Base-by-base conservation (phyloP, 2,113 vertebrate species). In the Shinisaurus crocodilurus region DNA sequence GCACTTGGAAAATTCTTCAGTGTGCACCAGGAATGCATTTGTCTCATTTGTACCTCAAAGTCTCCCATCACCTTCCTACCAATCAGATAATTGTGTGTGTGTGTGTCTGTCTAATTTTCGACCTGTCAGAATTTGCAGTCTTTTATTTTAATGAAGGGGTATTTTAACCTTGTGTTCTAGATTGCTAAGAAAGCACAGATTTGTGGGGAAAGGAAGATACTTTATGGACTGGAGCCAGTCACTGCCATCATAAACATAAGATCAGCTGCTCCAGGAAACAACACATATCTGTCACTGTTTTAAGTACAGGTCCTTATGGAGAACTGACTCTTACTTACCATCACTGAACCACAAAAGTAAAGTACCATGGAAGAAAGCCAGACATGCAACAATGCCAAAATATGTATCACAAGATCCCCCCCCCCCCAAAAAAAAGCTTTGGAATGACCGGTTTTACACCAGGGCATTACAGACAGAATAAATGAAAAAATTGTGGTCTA, bases 311-410 rank as follows among this genome's bases (percentile, higher is more conserved):
- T 93, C 92, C 86, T 97, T 95, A 90, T 94, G 92, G 94, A 97
- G 76, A 96, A 95, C n/a, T n/a, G n/a, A n/a, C 82, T 95, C 95
- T 95, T 93, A 94, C 93, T 96, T 97, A 97, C 97, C 95, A 72
- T 97, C 96, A 97, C 91, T 96, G 97, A 97, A 97, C 97, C 96
- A 95, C 93, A 97, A 98, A 98, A 98, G 97, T 97, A 96, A 97
- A 97, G 94, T 94, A 95, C 90, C 90, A 92, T 96, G 96, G 95
- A 97, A 96, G 92, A 96, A 97, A 97, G 96, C 93, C 95, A 95
- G 95, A 96, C 90, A 86, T 93, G 89, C 92, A 94, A 95, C 94
- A 94, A 95, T 96, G 96, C 94, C 96, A 96, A 96, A 96, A 96
- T 96, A 96, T 95, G 95, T 94, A 96, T 95, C 76, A 48, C 89